phyloP scores from a whole-genome alignment of 1,140 invertebrate species.

The Aplysia californica region DNA sequence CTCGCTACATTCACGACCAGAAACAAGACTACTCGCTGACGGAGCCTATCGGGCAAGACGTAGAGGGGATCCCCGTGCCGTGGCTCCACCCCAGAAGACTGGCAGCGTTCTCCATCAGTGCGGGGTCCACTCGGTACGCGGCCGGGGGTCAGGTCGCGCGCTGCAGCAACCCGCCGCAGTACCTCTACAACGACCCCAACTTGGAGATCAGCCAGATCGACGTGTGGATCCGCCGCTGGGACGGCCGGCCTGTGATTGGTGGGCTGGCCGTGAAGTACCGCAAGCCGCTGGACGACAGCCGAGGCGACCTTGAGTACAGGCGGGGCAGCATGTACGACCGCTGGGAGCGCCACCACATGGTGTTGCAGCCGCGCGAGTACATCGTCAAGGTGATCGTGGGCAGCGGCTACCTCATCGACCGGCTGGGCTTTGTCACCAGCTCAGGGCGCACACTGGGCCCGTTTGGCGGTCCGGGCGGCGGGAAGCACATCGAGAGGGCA shows the following conservation, averaged over 20 bases:
- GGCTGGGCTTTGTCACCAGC: slow-evolving; percentile 18
- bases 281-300: neutral
- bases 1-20: neutral
- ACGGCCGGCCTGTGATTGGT: slow-evolving; percentile 1
- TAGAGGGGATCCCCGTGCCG: neutral
- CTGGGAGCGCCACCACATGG: neutral
- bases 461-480: slow-evolving; percentile 9
- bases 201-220: slow-evolving; percentile 2
- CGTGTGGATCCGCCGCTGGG: slow-evolving; percentile 10
- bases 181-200: neutral
- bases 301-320: neutral
- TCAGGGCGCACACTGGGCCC: neutral
- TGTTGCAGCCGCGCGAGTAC: slow-evolving; percentile 14
- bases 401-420: slow-evolving; percentile 13
- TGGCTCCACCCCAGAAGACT: slow-evolving; percentile 5
- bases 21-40: neutral
- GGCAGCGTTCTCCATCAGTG: neutral
- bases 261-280: neutral
- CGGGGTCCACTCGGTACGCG: neutral
- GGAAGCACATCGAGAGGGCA: neutral
- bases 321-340: neutral
- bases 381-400: slow-evolving; percentile 7
- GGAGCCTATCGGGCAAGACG: neutral
- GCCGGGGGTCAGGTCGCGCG: neutral
- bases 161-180: neutral